Evolutionary conservation across 2,888 invertebrate species (phyloP), one percentile per base, ranked within the genome.

Genomic region (Lithosia quadra): DNA sequence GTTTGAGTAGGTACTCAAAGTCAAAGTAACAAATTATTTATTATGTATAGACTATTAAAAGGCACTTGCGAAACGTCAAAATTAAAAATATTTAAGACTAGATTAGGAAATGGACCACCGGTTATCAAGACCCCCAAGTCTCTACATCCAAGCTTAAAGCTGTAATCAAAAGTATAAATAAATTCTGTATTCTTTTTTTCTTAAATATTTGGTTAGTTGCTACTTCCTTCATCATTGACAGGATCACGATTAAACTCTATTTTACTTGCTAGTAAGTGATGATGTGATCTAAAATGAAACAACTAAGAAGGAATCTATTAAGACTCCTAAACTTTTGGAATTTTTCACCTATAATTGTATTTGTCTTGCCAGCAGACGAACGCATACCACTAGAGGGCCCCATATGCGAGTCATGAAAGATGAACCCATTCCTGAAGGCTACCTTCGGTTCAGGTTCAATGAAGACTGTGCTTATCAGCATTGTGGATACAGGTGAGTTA

Each of bases 401-500:
- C 92, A 95, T 75, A 97, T 98, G 97, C 94, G 97, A 34, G 97
- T 98, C 82, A 92, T 98, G 76, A 98, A 98, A 84, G 98, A 98
- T 82, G 98, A 98, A 84, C 98, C 98, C 0, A 98, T 98, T 15
- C 98, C 98, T 8, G 97, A 97, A 67, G 98, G 98, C 0, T 99
- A 98, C 87, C 95, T 98, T 1, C 95, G 98, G 76, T 99, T 98
- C 91, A 96, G 98, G 81, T 98, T 98, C 91, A 98, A 98, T 84
- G 98, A 98, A 88, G 98, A 99, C 91, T 99, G 99, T 83, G 97
- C 97, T 71, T 98, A 98, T 84, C 96, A 97, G 71, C 97, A 98
- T 80, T 99, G 99, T 88, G 98, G 98, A 66, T 99, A 98, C 88
- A 92, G 95, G 95, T 95, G 21, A 7, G 39, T 62, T 39, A 34